Conservation (phyloP, 2,113 vertebrate genomes). For the Sceloporus undulatus region DNA sequence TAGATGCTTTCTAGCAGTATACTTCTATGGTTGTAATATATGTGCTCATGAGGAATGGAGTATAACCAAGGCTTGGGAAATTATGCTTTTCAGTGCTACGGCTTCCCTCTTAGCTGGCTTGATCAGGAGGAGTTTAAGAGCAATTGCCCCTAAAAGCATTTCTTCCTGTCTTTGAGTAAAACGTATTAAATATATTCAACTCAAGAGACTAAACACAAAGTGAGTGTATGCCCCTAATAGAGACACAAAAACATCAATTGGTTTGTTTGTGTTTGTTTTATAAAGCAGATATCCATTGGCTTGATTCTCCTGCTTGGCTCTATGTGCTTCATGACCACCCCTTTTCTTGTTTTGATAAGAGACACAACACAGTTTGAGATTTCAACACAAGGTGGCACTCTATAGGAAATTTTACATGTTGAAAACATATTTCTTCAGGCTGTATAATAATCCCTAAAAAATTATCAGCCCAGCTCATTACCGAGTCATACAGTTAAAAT, state of each 20-base stretch:
- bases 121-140: too few species aligned
- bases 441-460: too few species aligned
- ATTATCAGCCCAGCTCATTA: not conserved
- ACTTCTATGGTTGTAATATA: not conserved
- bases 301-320: not conserved
- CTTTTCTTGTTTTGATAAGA: not conserved
- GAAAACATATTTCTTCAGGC: not conserved
- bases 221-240: not conserved
- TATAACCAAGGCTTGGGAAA: not conserved
- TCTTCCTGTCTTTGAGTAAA: not conserved
- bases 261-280: not conserved
- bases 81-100: too few species aligned
- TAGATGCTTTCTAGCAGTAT: not conserved
- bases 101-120: too few species aligned
- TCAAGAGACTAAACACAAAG: not conserved
- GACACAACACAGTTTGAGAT: slow-evolving; percentile 24
- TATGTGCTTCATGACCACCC: not conserved
- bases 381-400: slow-evolving; percentile 66
- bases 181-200: not conserved
- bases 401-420: slow-evolving; percentile 36
- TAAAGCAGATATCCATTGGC: not conserved
- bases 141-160: too few species aligned
- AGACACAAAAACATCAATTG: not conserved
- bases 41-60: not conserved
- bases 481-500: not conserved